Conservation (phyloP, 2,888 invertebrate genomes). For the Andrena praecox region DNA sequence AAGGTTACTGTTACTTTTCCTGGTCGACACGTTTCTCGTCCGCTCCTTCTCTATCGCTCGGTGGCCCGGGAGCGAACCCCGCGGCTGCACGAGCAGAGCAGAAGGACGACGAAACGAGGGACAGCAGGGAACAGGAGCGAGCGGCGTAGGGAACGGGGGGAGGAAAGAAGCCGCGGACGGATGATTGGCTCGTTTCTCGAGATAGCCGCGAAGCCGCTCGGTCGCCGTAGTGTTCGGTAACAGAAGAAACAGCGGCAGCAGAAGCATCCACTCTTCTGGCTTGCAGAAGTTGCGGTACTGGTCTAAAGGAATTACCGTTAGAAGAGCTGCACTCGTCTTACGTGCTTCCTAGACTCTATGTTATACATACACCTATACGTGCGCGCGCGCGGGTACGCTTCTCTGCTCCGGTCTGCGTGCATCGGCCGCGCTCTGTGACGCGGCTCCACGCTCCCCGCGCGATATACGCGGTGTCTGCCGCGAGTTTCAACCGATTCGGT, state of each 20-base stretch:
- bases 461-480: conserved; percentile 43
- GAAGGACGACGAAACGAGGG: conserved; percentile 14
- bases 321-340: conserved; percentile 81
- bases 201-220: conserved; percentile 58
- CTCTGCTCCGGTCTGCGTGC: conserved; percentile 48
- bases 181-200: conserved; percentile 73
- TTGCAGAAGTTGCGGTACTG: conserved; percentile 81
- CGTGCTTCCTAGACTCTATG: conserved; percentile 78
- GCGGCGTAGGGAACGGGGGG: conserved; percentile 24
- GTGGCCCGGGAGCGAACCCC: conserved; percentile 10
- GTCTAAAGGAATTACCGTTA: conserved; percentile 84
- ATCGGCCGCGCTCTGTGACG: conserved; percentile 29
- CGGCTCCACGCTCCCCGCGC: conserved; percentile 19
- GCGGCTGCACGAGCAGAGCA: conserved; percentile 10
- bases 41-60: conserved; percentile 16
- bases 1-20: conserved; percentile 79
- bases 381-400: conserved; percentile 19
- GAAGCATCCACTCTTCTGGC: conserved; percentile 73
- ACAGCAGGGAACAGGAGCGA: conserved; percentile 9
- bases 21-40: conserved; percentile 66
- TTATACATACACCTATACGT: conserved; percentile 55
- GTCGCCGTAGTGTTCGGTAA: conserved; percentile 54
- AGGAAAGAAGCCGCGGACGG: conserved; percentile 60
- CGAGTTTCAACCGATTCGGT: conserved; percentile 5
- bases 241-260: conserved; percentile 66